Evolutionary conservation across 2,888 invertebrate species (phyloP).

Genomic region (Alloscopus bannaensis): DNA sequence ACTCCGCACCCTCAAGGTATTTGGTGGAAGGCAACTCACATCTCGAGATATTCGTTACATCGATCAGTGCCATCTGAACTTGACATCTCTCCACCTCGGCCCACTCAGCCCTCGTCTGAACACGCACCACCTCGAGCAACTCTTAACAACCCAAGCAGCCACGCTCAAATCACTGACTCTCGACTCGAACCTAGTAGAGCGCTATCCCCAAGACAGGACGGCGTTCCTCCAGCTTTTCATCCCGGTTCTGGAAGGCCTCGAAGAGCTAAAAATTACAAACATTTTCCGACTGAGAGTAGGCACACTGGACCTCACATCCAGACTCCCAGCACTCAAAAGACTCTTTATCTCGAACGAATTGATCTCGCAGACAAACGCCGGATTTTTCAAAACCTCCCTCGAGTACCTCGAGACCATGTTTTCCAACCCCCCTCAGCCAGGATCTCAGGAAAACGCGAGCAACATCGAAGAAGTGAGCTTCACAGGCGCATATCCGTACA

Average conservation of each 20-base stretch:
- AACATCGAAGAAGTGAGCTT: too few relatives aligned
- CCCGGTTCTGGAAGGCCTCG: not conserved
- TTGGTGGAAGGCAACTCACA: not conserved
- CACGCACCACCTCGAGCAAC: not conserved
- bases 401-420: not conserved
- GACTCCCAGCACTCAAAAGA: not conserved
- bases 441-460: too few relatives aligned
- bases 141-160: not conserved
- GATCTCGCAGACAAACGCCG: not conserved
- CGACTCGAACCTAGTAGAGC: not conserved
- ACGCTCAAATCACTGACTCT: not conserved
- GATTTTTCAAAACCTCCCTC: not conserved
- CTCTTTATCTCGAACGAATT: not conserved
- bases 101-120: not conserved
- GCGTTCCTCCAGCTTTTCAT: not conserved
- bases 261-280: not conserved
- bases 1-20: not conserved
- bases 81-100: not conserved
- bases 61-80: not conserved
- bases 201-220: not conserved
- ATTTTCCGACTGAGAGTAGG: not conserved
- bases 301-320: not conserved
- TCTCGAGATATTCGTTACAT: not conserved
- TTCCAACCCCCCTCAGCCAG: too few relatives aligned
- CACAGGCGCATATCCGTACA: too few relatives aligned